Base-by-base conservation (phyloP, 1,140 invertebrate species). In the Drosophila trapezifrons region DNA sequence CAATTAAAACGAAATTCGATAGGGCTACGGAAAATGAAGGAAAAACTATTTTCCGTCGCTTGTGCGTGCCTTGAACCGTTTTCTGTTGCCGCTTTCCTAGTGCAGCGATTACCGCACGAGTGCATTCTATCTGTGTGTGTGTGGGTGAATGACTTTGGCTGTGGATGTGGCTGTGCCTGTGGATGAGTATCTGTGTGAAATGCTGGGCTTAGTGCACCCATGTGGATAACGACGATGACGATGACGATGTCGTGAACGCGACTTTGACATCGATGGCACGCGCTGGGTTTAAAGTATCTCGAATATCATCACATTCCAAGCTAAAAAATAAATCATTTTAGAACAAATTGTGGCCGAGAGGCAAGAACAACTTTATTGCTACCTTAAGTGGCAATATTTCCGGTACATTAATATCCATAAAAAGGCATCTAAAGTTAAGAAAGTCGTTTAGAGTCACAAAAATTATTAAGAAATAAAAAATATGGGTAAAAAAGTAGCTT, bases 1-100 rank as follows among this genome's bases (percentile, higher is more conserved):
- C 78, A 78, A 76, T 78, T 63, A 81, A 60, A 76, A 51, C 35
- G 77, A 81, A 86, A 86, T 69, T 78, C 54, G 65, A 78, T 78
- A 59, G 52, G 20, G n/a, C 25, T 22, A 12, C 9, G 32, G 17
- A 46, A 47, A 46, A 45, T 8, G 12, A 46, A 67, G 20, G 63
- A 66, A 66, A 79, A 76, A 76, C 47, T 55, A 78, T 71, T 80
- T 72, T 71, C 54, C 54, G 45, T 25, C 38, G 76, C 47, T 43
- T 57, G 54, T 59, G 76, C 52, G 57, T 64, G 54, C 52, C 45
- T 64, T n/a, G 35, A 58, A 49, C 40, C 45, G 38, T 35, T 71
- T 76, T 55, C 45, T 49, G 29, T 60, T 73, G 49, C 66, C 75
- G 32, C 45, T 45, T 46, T 51, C 49, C 52, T 45, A 46, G 37